Conservation (phyloP, 2,888 invertebrate genomes). For the Boloria selene region DNA sequence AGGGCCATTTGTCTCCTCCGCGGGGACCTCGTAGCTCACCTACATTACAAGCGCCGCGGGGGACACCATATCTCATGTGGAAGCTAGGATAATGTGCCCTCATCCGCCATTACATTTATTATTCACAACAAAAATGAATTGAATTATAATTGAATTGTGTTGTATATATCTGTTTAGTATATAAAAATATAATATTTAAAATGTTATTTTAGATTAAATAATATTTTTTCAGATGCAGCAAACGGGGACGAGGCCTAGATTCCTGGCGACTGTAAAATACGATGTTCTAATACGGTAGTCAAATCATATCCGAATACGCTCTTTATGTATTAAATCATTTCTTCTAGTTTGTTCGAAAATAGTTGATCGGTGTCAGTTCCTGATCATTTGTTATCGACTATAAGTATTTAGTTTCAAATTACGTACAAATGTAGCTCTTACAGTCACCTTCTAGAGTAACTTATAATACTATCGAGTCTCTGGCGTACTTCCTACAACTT, state of each 20-base stretch:
- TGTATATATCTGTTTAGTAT: background rate
- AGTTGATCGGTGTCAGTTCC: conserved; percentile 49
- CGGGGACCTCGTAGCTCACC: background rate
- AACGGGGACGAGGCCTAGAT: conserved; percentile 71
- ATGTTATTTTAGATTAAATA: background rate
- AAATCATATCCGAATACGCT: conserved; percentile 48
- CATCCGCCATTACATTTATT: no score
- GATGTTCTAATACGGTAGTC: conserved; percentile 46
- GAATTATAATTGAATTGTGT: background rate
- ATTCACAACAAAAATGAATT: no score
- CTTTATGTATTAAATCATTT: conserved; percentile 27
- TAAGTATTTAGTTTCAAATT: conserved; percentile 1
- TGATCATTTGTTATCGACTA: conserved; percentile 43
- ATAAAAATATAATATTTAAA: background rate
- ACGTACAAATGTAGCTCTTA: conserved; percentile 68
- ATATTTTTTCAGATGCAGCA: conserved; percentile 52
- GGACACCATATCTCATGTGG: background rate
- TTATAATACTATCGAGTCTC: conserved; percentile 10
- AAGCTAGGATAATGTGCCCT: no score
- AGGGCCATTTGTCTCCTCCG: conserved; percentile 5
- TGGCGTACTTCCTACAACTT: conserved; percentile 2
- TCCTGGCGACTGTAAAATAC: conserved; percentile 56
- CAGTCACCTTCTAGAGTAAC: conserved; percentile 72
- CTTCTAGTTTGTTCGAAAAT: conserved; percentile 8
- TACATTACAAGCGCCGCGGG: no score